phyloP scores from a whole-genome alignment of 2,888 invertebrate species.

The Dynastes hyllus region DNA sequence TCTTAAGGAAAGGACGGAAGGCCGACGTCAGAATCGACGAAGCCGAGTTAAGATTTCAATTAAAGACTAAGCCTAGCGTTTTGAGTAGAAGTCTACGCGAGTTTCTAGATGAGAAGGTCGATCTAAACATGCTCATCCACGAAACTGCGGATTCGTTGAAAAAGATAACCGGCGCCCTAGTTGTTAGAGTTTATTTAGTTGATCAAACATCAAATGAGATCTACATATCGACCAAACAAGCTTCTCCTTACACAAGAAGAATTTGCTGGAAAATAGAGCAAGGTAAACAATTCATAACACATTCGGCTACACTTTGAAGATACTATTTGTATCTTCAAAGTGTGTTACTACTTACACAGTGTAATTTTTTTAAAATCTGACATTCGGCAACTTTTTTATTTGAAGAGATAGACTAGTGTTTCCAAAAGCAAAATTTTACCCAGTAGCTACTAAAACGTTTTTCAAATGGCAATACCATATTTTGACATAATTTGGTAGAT shows the following conservation, averaged over 20 bases:
- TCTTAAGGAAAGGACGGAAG: constrained; percentile 63
- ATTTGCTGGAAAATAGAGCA: constrained; percentile 75
- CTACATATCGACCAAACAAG: constrained; percentile 72
- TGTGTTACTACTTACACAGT: no score
- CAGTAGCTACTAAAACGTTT: no score
- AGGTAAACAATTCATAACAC: constrained; percentile 64
- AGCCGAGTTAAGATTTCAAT: constrained; percentile 56
- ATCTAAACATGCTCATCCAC: constrained; percentile 73
- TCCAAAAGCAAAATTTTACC: no score
- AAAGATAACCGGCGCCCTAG: constrained; percentile 67
- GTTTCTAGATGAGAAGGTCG: constrained; percentile 75
- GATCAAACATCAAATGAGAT: constrained; percentile 74
- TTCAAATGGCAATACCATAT: no score
- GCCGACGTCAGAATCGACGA: constrained; percentile 50
- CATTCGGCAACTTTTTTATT: no score
- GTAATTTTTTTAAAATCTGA: no score
- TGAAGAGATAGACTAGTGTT: no score
- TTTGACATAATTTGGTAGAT: no score
- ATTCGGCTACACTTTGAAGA: no score
- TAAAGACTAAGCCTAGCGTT: constrained; percentile 64
- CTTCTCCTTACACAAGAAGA: constrained; percentile 72
- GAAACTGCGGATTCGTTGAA: constrained; percentile 76
- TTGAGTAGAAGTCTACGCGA: constrained; percentile 66
- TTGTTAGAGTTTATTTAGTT: constrained; percentile 75
- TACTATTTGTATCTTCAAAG: no score